Evolutionary conservation across 2,888 invertebrate genomes (phyloP).

Genomic region (Anthoptus insignis): DNA sequence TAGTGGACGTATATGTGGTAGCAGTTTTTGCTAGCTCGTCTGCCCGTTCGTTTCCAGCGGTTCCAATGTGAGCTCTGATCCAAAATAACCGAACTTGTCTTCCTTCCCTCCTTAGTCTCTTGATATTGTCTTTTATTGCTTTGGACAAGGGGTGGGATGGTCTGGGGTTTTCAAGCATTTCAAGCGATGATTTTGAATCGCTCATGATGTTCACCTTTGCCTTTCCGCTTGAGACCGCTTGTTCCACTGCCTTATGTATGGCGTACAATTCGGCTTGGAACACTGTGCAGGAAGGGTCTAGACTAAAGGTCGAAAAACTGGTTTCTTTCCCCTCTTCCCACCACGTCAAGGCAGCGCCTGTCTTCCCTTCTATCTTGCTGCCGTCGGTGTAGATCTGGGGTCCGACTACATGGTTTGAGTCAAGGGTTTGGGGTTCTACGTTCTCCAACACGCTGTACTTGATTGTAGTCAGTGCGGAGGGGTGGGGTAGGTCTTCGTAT

Average conservation of each 20-base stretch:
- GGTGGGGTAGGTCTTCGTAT: background rate
- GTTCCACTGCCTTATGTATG: background rate
- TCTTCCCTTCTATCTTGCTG: no score
- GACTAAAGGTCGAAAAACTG: no score
- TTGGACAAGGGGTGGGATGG: no score
- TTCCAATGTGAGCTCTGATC: conserved; percentile 19
- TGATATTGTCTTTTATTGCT: no score
- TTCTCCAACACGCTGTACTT: background rate
- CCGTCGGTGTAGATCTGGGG: background rate
- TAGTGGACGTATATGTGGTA: background rate
- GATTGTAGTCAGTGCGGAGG: background rate
- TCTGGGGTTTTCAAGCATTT: background rate
- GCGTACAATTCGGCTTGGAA: no score
- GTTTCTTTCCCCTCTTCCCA: no score
- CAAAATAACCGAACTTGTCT: background rate
- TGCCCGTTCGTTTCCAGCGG: conserved; percentile 20
- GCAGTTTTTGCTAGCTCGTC: conserved; percentile 20
- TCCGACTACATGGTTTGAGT: background rate
- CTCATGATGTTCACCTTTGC: background rate
- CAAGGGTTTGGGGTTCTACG: background rate
- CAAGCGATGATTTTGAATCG: conserved; percentile 29
- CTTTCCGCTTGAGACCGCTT: background rate
- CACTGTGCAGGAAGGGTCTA: no score
- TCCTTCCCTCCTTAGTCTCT: background rate
- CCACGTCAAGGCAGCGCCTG: no score